These are phyloP conservation scores for Volucella inflata DNA, from an alignment of 2,888 invertebrate genomes.

Conservation along the genomic window DNA sequence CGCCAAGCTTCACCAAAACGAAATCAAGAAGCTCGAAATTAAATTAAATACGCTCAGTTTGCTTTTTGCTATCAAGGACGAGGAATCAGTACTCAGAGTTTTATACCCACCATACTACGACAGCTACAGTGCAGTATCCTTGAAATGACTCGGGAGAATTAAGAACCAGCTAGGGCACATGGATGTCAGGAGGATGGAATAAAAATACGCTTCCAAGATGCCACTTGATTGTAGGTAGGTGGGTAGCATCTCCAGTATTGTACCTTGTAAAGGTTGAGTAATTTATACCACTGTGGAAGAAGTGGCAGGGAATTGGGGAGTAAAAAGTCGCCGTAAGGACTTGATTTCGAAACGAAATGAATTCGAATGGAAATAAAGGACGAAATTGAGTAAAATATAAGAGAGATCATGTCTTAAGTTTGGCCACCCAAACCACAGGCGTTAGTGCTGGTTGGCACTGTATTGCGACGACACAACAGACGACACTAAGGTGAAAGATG, in stretches of 20 bases:
- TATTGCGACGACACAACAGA: constrained; percentile 11
- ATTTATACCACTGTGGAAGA: constrained; percentile 69
- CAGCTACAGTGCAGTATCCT: constrained; percentile 48
- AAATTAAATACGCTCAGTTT: constrained; percentile 82
- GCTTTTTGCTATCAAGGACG: constrained; percentile 76
- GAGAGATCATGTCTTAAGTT: constrained; percentile 61
- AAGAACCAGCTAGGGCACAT: constrained; percentile 26
- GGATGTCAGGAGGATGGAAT: constrained; percentile 53
- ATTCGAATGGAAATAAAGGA: constrained; percentile 71
- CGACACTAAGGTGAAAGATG: constrained; percentile 69
- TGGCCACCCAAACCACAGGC: constrained; percentile 58
- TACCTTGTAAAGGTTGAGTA: constrained; percentile 52
- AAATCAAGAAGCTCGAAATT: constrained; percentile 81
- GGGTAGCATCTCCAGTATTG: constrained; percentile 5
- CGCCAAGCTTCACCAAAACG: constrained; percentile 52
- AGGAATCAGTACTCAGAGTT: constrained; percentile 7
- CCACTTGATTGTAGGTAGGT: constrained; percentile 13
- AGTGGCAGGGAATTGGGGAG: background rate
- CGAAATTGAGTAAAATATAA: constrained; percentile 51
- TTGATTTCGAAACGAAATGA: constrained; percentile 59
- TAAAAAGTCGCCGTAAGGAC: constrained; percentile 19
- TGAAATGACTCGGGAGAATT: constrained; percentile 67
- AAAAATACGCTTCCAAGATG: constrained; percentile 56
- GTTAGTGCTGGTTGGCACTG: constrained; percentile 22
- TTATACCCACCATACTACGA: background rate